Conservation (phyloP, 53 echinoderm and acorn worm genomes). For the Echinometra lucunter region DNA sequence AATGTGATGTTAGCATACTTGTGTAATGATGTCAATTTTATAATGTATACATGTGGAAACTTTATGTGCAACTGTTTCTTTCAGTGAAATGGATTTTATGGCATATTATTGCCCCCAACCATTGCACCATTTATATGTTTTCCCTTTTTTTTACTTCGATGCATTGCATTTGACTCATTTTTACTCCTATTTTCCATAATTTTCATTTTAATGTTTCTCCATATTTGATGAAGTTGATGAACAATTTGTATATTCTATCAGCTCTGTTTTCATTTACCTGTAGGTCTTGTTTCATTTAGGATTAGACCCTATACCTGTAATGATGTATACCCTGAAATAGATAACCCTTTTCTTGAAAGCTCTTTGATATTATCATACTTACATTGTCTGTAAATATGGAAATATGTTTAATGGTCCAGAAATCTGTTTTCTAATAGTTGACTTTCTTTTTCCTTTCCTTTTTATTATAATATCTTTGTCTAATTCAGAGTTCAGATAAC, state of each 20-base stretch:
- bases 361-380: neutral
- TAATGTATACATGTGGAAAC: neutral
- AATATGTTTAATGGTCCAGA: too few species aligned
- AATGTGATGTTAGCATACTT: neutral
- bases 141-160: neutral
- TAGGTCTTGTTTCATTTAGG: neutral
- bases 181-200: neutral
- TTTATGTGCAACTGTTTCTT: neutral
- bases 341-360: neutral
- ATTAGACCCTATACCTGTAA: too few species aligned
- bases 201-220: neutral
- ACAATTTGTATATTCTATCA: neutral
- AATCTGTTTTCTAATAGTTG: too few species aligned
- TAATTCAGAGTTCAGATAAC: neutral
- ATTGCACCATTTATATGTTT: neutral
- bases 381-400: neutral
- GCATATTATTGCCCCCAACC: neutral
- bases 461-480: neutral
- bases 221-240: neutral
- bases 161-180: neutral
- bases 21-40: neutral
- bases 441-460: too few species aligned
- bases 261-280: neutral
- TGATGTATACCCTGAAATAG: slow-evolving; percentile 28
- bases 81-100: neutral